Percentiles rank a stretch among this genome's conserved stretches.
phyloP scores from a whole-genome alignment of 1,140 invertebrate species.

The Aphelenchoides besseyi region DNA sequence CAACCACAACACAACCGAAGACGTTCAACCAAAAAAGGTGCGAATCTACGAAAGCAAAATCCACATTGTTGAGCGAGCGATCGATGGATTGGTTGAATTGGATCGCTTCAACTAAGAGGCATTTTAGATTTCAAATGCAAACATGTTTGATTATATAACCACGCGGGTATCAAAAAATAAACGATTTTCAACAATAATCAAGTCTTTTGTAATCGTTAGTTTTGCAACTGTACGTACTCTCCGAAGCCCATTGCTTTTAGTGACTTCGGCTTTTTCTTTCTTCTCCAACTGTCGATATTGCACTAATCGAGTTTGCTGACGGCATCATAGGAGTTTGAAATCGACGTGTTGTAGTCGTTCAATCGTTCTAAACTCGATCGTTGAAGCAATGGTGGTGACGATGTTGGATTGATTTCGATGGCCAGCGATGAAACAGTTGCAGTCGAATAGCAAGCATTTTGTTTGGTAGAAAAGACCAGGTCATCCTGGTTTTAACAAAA shows the following conservation, averaged over 20 bases:
- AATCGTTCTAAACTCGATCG: neutral
- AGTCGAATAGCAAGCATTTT: neutral
- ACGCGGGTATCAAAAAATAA: neutral
- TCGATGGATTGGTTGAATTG: neutral
- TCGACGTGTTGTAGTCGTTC: neutral
- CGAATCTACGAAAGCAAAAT: neutral
- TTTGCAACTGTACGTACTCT: too few species aligned
- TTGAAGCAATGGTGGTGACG: neutral
- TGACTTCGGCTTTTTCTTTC: constrained; percentile 71
- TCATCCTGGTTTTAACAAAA: too few species aligned
- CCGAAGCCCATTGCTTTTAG: neutral
- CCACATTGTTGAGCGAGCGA: neutral
- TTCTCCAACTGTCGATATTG: constrained; percentile 77
- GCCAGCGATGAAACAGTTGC: neutral
- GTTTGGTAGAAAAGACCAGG: neutral
- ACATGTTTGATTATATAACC: neutral
- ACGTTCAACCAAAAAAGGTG: too few species aligned
- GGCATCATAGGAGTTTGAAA: constrained; percentile 65
- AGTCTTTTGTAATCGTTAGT: too few species aligned
- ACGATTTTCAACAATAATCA: neutral
- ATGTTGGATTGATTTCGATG: neutral
- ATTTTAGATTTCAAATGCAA: too few species aligned
- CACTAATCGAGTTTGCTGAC: constrained; percentile 71
- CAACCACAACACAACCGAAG: too few species aligned
- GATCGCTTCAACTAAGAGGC: neutral